Base-by-base conservation (phyloP, 2,797 vertebrate genomes). In the Dallia pectoralis region DNA sequence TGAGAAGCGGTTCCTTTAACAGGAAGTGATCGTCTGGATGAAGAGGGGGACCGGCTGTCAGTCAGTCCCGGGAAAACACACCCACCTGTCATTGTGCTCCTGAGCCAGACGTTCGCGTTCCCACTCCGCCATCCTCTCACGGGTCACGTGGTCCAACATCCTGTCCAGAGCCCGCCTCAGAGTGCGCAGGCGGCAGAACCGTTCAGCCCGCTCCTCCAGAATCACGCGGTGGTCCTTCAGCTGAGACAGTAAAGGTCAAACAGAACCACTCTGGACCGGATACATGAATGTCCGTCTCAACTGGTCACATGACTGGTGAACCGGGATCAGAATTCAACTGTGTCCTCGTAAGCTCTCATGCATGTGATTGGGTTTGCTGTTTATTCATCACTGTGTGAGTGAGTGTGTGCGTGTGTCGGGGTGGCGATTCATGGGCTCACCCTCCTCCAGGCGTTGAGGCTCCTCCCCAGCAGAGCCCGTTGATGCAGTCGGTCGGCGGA, bases 361-460 rank as follows among this genome's bases (percentile, higher is more conserved):
- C 68, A 56, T n/a, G 59, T 59, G 30, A 22, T 36, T 36, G 40
- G 49, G 14, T 65, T 67, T 36, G 32, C 33, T 77, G 33, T 36
- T 27, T 73, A 56, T 75, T 36, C 33, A 36, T 7, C 33, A 36
- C 67, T 59, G 36, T 77, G 32, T 48, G 32, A 51, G 68, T 65
- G 8, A 6, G 30, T 67, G 33, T 32, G 6, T 27, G 33, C 16
- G 3, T 78, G 27, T 62, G 49, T 68, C n/a, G n/a, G n/a, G n/a
- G n/a, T 61, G 49, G 71, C 49, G 11, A 40, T n/a, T 73, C 69
- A 25, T n/a, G 22, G 77, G 82, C 89, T 64, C 81, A 98, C 97
- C 91, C 88, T 92, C 69, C 89, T 86, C 97, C 96, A 98, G 81
- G 81, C 89, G 81, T 68, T 84, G 75, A 96, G 86, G 81, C 89